A percentile compares a stretch with the other conserved stretches of the same genome.
These are phyloP conservation scores for Carassius carassius DNA, from an alignment of 2,113 vertebrate species.

Conservation along the genomic window DNA sequence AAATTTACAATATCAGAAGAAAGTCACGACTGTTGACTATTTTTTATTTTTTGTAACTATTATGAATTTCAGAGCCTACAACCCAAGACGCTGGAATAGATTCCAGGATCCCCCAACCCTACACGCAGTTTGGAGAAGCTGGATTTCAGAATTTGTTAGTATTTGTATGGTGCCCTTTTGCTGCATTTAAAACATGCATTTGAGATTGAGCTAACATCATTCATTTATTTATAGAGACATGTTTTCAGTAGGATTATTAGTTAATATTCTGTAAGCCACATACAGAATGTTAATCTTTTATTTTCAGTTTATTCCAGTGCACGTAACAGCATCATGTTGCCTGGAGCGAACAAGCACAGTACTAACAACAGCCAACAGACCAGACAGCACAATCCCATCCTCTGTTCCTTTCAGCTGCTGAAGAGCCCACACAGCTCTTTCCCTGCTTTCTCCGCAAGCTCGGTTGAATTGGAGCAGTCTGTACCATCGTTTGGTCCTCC, in stretches of 20 bases:
- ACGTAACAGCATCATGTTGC: conserved; percentile 28
- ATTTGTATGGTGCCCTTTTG: neutral
- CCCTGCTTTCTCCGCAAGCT: conserved; percentile 23
- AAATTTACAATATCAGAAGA: neutral
- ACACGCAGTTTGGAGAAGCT: neutral
- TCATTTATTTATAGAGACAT: neutral
- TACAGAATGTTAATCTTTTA: neutral
- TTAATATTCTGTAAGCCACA: neutral
- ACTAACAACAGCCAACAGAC: conserved; percentile 39
- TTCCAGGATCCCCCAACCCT: neutral
- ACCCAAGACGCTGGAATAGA: too few species aligned
- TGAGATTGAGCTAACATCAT: neutral
- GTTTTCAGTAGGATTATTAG: neutral
- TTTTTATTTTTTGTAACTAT: too few species aligned
- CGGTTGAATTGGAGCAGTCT: conserved; percentile 43
- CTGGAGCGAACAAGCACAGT: conserved; percentile 45
- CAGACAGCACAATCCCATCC: conserved; percentile 44
- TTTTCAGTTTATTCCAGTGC: neutral
- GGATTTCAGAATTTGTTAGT: neutral
- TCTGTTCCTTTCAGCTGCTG: conserved; percentile 48
- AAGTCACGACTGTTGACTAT: too few species aligned
- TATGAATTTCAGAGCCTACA: neutral
- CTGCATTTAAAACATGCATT: neutral
- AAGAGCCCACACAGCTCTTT: conserved; percentile 43
- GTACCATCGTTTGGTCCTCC: conserved; percentile 46